A percentile compares a stretch with the other conserved stretches of the same genome.
These are phyloP conservation scores for Sparidentex hasta DNA, from an alignment of 2,797 vertebrate species.

Conservation along the genomic window DNA sequence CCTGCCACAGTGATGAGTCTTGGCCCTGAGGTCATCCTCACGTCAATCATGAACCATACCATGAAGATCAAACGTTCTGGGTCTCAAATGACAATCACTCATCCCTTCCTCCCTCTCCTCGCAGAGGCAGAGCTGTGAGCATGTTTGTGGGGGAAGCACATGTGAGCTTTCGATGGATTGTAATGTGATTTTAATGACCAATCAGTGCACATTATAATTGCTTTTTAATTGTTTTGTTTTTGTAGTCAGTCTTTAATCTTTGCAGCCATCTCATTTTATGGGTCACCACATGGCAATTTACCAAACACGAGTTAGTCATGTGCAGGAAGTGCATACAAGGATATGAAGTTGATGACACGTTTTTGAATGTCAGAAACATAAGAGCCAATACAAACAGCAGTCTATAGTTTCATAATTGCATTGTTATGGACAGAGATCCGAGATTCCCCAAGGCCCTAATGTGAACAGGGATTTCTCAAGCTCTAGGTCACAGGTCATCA, in stretches of 20 bases:
- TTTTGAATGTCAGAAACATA: background rate
- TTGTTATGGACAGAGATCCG: too few species aligned
- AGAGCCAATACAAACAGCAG: background rate
- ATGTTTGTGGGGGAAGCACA: background rate
- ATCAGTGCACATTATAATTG: conserved; percentile 10
- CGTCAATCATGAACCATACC: conserved; percentile 31
- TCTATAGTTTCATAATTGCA: background rate
- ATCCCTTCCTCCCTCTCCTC: background rate
- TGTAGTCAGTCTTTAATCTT: conserved; percentile 13
- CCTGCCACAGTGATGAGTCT: conserved; percentile 27
- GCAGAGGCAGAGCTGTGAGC: background rate
- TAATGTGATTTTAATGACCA: conserved; percentile 27
- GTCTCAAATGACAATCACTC: conserved; percentile 14
- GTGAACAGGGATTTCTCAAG: too few species aligned
- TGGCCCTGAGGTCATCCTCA: conserved; percentile 22
- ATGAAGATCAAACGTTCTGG: background rate
- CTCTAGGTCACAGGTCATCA: too few species aligned
- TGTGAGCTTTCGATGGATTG: background rate
- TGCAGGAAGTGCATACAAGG: background rate
- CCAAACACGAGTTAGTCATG: background rate
- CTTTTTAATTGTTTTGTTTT: conserved; percentile 17
- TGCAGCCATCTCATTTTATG: background rate
- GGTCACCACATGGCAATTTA: background rate
- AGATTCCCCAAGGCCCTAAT: too few species aligned
- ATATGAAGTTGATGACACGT: background rate